A percentile compares a stretch with the other conserved stretches of the same genome.
These are phyloP conservation scores for Drosophila eohydei DNA, from an alignment of 2,888 invertebrate genomes.

Conservation along the genomic window DNA sequence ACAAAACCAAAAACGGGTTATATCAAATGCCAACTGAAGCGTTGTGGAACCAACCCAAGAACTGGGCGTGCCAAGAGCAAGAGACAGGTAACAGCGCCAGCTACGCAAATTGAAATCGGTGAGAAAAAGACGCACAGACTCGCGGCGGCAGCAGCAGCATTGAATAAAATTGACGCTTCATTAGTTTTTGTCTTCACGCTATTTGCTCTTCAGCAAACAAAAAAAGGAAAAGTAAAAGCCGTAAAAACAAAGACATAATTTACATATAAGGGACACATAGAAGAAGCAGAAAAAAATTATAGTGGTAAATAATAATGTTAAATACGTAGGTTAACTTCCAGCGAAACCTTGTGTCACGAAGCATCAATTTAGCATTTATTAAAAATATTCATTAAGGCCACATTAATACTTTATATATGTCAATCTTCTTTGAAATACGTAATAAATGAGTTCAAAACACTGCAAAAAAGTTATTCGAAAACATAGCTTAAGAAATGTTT, in stretches of 20 bases:
- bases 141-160: conserved; percentile 9
- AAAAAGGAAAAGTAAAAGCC: conserved; percentile 3
- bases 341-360: not conserved
- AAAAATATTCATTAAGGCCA: too few relatives aligned
- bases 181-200: conserved; percentile 52
- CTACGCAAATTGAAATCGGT: conserved; percentile 72
- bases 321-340: not conserved
- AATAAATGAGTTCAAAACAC: too few relatives aligned
- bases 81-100: conserved; percentile 31
- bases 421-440: too few relatives aligned
- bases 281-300: not conserved
- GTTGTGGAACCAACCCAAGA: conserved; percentile 54
- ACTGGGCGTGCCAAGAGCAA: conserved; percentile 63
- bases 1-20: conserved; percentile 63
- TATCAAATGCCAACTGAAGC: conserved; percentile 54
- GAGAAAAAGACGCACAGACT: conserved; percentile 50
- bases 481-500: too few relatives aligned
- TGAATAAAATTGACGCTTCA: conserved; percentile 61
- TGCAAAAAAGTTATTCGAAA: too few relatives aligned
- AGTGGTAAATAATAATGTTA: not conserved
- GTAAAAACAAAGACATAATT: conserved; percentile 1
- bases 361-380: too few relatives aligned
- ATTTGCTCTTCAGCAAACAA: conserved; percentile 34
- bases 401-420: too few relatives aligned
- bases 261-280: not conserved